phyloP scores from a whole-genome alignment of 2,797 vertebrate species.

The Myoxocephalus aenaeus region DNA sequence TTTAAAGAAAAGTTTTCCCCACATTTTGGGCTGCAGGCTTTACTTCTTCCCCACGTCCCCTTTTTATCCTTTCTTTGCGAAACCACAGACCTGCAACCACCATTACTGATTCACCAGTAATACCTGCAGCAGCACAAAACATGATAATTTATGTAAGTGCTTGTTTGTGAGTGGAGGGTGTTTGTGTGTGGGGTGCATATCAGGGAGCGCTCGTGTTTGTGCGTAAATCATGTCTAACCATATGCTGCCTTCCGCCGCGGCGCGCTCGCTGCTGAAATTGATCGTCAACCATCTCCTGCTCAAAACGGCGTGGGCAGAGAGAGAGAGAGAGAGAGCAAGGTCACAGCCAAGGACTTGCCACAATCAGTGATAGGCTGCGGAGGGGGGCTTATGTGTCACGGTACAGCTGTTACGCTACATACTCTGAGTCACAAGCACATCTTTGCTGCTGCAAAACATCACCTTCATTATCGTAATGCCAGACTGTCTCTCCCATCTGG shows the following conservation, averaged over 20 bases:
- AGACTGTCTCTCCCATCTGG: conserved; percentile 38
- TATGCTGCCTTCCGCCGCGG: conserved; percentile 66
- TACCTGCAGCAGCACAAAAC: conserved; percentile 50
- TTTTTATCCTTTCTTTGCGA: conserved; percentile 2
- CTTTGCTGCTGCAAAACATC: conserved; percentile 64
- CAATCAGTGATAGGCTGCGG: conserved; percentile 70
- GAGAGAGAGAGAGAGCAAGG: conserved; percentile 74
- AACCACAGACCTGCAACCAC: conserved; percentile 23
- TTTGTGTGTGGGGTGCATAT: conserved; percentile 8
- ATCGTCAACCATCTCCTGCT: conserved; percentile 72
- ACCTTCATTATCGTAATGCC: conserved; percentile 69
- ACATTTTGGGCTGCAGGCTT: not conserved
- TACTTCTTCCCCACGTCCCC: not conserved
- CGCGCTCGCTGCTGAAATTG: conserved; percentile 67
- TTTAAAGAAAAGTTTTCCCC: not conserved
- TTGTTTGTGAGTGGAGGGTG: conserved; percentile 52
- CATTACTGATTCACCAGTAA: conserved; percentile 29
- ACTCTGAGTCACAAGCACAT: conserved; percentile 59
- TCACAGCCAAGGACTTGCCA: conserved; percentile 80
- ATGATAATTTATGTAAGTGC: conserved; percentile 71
- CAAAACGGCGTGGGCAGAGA: conserved; percentile 62
- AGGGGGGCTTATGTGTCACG: conserved; percentile 65
- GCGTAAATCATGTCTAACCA: conserved; percentile 75
- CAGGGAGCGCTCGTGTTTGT: conserved; percentile 51
- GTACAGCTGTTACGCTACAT: conserved; percentile 68